Evolutionary conservation across 2,888 invertebrate genomes (phyloP).

Genomic region (Barypeithes pellucidus): DNA sequence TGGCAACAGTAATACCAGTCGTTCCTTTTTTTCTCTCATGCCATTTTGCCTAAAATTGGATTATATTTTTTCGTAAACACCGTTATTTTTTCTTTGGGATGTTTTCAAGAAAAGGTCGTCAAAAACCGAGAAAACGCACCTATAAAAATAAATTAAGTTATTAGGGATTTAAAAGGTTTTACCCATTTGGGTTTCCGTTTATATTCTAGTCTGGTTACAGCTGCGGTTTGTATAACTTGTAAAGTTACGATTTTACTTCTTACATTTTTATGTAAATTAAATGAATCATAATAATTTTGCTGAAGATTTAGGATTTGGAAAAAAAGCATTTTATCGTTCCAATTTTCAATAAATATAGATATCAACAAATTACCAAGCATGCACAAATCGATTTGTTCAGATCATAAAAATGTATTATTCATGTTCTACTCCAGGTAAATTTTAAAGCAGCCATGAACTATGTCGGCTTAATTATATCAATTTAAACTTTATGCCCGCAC

Average conservation of each 20-base stretch:
- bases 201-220: constrained; percentile 10
- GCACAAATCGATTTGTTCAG: no score
- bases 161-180: constrained; percentile 48
- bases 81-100: constrained; percentile 28
- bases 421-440: no score
- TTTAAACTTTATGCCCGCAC: neutral
- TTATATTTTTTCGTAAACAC: constrained; percentile 29
- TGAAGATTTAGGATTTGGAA: no score
- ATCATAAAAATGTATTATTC: no score
- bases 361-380: no score
- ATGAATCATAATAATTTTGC: no score
- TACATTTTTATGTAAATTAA: neutral
- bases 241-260: constrained; percentile 2
- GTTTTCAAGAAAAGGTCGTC: constrained; percentile 30
- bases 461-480: neutral
- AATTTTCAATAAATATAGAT: no score
- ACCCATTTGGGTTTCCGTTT: constrained; percentile 31
- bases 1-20: constrained; percentile 9
- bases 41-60: constrained; percentile 28
- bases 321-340: no score
- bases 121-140: constrained; percentile 42
- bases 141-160: constrained; percentile 51
- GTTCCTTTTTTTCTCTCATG: constrained; percentile 8
- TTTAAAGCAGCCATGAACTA: no score
- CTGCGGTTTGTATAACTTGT: neutral